These are phyloP conservation scores for Chaetodon auriga DNA, from an alignment of 2,113 vertebrate genomes.

Conservation along the genomic window DNA sequence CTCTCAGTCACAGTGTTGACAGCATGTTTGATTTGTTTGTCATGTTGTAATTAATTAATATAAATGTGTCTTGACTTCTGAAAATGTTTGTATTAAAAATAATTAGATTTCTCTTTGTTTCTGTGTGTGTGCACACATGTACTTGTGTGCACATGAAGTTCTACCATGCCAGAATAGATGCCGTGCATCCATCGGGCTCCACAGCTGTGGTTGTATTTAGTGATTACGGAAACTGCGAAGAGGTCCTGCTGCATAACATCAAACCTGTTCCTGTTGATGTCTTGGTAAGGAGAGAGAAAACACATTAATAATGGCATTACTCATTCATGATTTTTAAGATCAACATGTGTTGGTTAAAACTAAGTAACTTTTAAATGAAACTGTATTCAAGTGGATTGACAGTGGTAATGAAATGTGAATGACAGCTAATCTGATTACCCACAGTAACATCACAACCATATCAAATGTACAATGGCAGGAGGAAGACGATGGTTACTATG, in stretches of 20 bases:
- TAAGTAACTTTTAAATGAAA: constrained; percentile 12
- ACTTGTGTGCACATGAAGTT: constrained; percentile 83
- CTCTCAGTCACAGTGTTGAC: background rate
- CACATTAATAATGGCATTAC: background rate
- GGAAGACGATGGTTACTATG: constrained; percentile 93
- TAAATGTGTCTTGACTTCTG: background rate
- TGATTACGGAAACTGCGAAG: constrained; percentile 99
- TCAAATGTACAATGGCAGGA: constrained; percentile 86
- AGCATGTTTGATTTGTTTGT: constrained; percentile 17
- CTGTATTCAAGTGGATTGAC: constrained; percentile 21
- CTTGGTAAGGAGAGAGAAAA: constrained; percentile 86
- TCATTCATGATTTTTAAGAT: background rate
- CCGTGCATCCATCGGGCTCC: constrained; percentile 95
- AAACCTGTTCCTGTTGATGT: constrained; percentile 89
- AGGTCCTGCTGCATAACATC: constrained; percentile 97
- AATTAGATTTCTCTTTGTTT: background rate
- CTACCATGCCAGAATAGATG: constrained; percentile 96
- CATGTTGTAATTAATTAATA: background rate
- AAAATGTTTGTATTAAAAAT: constrained; percentile 28
- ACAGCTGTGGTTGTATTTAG: constrained; percentile 98
- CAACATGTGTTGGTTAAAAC: background rate
- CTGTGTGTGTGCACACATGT: background rate
- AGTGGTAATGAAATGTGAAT: constrained; percentile 51
- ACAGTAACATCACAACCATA: constrained; percentile 59
- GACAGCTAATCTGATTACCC: constrained; percentile 45